These are phyloP conservation scores for Lagorchestes hirsutus DNA, from an alignment of 2,797 vertebrate species.

Conservation along the genomic window DNA sequence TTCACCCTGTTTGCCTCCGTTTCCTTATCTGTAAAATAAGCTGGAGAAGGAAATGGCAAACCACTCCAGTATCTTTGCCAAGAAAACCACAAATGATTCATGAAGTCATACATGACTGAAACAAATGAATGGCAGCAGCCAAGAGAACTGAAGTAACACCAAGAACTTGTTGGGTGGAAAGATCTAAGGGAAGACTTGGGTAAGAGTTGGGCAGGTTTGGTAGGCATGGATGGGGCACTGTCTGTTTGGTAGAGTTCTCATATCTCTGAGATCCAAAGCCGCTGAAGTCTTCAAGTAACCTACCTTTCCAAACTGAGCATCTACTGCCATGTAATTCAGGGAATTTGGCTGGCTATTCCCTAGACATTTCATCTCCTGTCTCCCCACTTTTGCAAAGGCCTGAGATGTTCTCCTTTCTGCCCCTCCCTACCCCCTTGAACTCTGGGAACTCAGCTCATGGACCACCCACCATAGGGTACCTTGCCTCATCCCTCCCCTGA, in stretches of 20 bases:
- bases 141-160: not conserved
- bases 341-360: not conserved
- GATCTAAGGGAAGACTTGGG: not conserved
- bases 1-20: not conserved
- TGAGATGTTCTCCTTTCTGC: not conserved
- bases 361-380: not conserved
- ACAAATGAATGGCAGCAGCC: not conserved
- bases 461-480: not conserved
- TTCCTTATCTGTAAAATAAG: not conserved
- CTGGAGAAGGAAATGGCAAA: conserved; percentile 1
- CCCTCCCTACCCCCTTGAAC: not conserved
- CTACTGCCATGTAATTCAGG: not conserved
- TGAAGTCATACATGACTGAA: not conserved
- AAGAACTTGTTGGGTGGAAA: not conserved
- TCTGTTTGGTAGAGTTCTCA: not conserved
- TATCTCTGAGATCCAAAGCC: not conserved
- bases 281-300: not conserved
- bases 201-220: not conserved
- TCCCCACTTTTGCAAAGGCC: not conserved
- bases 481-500: not conserved
- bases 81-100: not conserved
- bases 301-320: not conserved
- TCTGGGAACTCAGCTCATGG: not conserved
- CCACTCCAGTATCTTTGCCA: not conserved
- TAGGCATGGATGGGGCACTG: not conserved